Evolutionary conservation across 2,888 invertebrate species (phyloP).

Genomic region (Lasioglossum marginatum): DNA sequence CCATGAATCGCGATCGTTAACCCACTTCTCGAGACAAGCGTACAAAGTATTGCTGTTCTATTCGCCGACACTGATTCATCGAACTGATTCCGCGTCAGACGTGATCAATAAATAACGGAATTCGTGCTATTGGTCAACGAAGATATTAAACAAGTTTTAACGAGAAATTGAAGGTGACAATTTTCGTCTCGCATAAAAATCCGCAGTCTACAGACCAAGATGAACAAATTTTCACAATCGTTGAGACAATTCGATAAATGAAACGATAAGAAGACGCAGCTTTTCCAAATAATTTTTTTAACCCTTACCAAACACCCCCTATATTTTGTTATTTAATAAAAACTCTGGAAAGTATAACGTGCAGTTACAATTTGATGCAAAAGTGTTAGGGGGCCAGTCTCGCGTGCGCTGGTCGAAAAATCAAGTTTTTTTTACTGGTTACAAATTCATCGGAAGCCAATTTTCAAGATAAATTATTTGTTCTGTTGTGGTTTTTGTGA

Average conservation of each 20-base stretch:
- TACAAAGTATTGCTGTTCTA: background rate
- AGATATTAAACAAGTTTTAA: background rate
- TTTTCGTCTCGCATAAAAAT: background rate
- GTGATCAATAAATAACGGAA: too few species aligned
- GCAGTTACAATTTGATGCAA: background rate
- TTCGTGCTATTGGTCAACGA: too few species aligned
- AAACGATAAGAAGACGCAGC: background rate
- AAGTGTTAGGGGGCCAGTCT: background rate
- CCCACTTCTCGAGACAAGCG: background rate
- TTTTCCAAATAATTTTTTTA: background rate
- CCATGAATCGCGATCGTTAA: background rate
- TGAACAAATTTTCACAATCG: background rate
- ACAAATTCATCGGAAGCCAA: too few species aligned
- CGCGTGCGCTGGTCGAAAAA: background rate
- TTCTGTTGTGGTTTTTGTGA: background rate
- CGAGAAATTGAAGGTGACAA: background rate
- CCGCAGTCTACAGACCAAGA: background rate
- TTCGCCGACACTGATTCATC: background rate
- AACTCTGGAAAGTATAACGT: background rate
- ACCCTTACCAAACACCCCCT: background rate
- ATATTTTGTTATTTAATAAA: background rate
- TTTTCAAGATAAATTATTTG: background rate
- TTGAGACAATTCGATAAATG: background rate
- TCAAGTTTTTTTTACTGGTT: background rate
- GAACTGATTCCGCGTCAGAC: background rate